Conservation (phyloP, 2,113 vertebrate species). For the Isichthys henryi region DNA sequence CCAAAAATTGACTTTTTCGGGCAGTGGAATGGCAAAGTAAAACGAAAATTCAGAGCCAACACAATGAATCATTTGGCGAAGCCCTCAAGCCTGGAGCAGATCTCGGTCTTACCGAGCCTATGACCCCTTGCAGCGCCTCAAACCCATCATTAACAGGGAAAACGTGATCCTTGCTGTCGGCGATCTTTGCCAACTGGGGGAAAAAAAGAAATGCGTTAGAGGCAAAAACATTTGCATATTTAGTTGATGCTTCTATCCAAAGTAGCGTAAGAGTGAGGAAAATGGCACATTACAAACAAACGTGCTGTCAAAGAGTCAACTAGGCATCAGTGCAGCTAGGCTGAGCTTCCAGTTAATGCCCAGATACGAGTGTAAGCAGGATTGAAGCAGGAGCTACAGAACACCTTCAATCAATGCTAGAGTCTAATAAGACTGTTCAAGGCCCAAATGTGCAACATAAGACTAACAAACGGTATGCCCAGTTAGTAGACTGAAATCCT, state of each 20-base stretch:
- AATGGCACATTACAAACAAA: background rate
- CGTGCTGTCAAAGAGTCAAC: background rate
- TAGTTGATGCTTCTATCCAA: background rate
- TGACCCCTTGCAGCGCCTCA: constrained; percentile 88
- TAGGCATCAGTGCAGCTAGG: background rate
- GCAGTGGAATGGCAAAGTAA: background rate
- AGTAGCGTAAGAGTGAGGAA: background rate
- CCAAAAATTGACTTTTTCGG: background rate
- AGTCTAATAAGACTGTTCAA: background rate
- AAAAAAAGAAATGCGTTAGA: constrained; percentile 2
- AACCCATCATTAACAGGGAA: constrained; percentile 97
- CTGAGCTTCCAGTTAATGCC: background rate
- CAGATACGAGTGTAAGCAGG: background rate
- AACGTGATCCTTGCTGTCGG: constrained; percentile 92
- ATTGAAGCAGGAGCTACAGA: background rate
- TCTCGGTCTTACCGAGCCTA: constrained; percentile 79
- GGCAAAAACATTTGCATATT: background rate
- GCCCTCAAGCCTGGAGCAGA: background rate
- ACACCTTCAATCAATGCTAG: background rate
- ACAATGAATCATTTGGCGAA: background rate
- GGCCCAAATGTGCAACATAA: background rate
- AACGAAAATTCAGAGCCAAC: background rate
- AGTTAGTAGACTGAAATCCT: background rate
- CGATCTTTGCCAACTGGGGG: constrained; percentile 88
- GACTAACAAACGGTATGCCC: background rate